phyloP scores from a whole-genome alignment of 92 coral and sea anemone genomes.

The Virgularia gustaviana region DNA sequence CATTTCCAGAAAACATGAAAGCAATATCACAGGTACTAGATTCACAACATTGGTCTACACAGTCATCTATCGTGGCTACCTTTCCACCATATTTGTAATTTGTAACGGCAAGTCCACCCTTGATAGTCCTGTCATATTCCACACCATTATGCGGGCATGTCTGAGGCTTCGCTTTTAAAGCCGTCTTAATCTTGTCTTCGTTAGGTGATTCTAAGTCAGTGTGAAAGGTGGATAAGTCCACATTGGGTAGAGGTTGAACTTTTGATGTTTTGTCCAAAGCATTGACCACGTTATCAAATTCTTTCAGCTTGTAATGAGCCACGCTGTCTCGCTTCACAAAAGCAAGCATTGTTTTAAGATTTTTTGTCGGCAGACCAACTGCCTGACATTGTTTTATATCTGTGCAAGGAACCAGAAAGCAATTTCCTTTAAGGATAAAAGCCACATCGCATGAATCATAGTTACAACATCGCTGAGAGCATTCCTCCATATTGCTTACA shows the following conservation, averaged over 20 bases:
- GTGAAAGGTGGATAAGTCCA: neutral
- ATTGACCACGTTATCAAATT: slow-evolving; percentile 14
- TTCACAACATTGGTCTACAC: slow-evolving; percentile 68
- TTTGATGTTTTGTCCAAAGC: neutral
- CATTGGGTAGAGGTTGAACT: neutral
- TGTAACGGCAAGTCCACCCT: slow-evolving; percentile 62
- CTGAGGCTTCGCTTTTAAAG: slow-evolving; percentile 25
- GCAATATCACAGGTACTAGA: slow-evolving; percentile 71
- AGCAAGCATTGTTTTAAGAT: slow-evolving; percentile 18
- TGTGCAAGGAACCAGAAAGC: slow-evolving; percentile 43
- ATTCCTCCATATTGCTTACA: slow-evolving; percentile 23
- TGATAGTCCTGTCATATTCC: slow-evolving; percentile 64
- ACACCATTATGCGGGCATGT: slow-evolving; percentile 64
- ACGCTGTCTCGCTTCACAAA: slow-evolving; percentile 9
- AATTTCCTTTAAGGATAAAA: slow-evolving; percentile 37
- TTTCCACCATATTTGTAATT: slow-evolving; percentile 57
- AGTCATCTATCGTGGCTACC: slow-evolving; percentile 61
- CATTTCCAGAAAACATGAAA: slow-evolving; percentile 67
- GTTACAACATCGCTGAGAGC: slow-evolving; percentile 33
- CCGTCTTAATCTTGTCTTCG: neutral
- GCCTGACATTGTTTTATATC: slow-evolving; percentile 27
- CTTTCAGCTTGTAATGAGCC: slow-evolving; percentile 1
- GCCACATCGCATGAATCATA: slow-evolving; percentile 39
- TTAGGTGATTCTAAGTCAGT: neutral
- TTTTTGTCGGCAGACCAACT: slow-evolving; percentile 10